Evolutionary conservation across 1,140 invertebrate species (phyloP), one percentile per base, ranked within the genome.

Genomic region (Muscidifurax raptorellus): DNA sequence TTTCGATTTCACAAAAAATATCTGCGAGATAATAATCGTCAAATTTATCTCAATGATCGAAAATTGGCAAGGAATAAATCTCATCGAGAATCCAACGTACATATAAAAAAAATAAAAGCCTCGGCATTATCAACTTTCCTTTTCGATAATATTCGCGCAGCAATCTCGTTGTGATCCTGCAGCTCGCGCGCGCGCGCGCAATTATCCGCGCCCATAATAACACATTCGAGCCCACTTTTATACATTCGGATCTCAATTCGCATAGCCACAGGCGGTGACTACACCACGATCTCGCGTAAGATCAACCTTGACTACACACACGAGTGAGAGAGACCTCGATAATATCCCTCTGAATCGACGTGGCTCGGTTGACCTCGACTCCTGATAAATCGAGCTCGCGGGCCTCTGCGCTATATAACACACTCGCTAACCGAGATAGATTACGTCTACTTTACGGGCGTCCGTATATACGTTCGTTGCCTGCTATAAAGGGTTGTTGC

Each of bases 321-420:
- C 27, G 64, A 40, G 64, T 22, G 59, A 36, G 36, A 66, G 18
- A 47, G 81, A 76, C 72, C 64, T 83, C 44, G 74, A 83, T 69
- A 77, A 77, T 74, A 59, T 74, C 64, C 47, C 13, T 47, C 25
- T 66, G 81, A 82, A 82, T 74, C 72, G 22, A n/a, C 66, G 59
- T n/a, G 36, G 27, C n/a, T 52, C 40, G 81, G 6, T 4, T 59
- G 52, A 83, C 81, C 81, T 83, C 64, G 72, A 77, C 59, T 83
- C 22, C 27, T 69, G 72, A 66, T 77, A 76, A 77, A 83, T 83
- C 32, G 72, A 30, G 30, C 66, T 75, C 36, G 25, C 25, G 22
- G 52, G 15, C 7, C 52, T 59, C 22, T 76, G 22, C 22, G 22
- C 9, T 47, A 18, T n/a, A 82, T 15, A 82, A 76, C 18, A 44